Evolutionary conservation across 2,113 vertebrate genomes (phyloP).

Genomic region (Chascanopsetta lugubris): DNA sequence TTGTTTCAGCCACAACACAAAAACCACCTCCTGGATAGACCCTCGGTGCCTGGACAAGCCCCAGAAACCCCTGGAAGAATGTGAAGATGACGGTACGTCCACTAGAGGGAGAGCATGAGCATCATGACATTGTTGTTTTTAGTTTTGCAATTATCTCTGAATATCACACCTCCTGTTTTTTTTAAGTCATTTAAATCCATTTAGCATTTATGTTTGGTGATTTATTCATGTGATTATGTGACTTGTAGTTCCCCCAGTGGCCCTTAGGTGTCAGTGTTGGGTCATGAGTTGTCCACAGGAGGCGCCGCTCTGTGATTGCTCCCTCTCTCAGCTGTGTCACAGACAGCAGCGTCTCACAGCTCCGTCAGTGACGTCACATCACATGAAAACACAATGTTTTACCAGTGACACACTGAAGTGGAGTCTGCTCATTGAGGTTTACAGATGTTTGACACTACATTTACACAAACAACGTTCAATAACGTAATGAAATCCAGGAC

Average conservation of each 20-base stretch:
- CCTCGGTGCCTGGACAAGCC: slow-evolving; percentile 99
- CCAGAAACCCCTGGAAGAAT: slow-evolving; percentile 98
- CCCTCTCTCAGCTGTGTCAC: neutral
- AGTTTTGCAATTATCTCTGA: neutral
- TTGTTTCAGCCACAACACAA: slow-evolving; percentile 97
- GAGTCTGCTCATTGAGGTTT: neutral
- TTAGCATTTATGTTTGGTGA: no score
- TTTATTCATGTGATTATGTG: no score
- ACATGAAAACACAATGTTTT: slow-evolving; percentile 7
- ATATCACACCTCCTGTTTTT: no score
- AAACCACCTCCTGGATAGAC: slow-evolving; percentile 99
- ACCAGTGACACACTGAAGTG: neutral
- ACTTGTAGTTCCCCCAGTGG: slow-evolving; percentile 26
- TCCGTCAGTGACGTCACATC: neutral
- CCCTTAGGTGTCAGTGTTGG: slow-evolving; percentile 76
- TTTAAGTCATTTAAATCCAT: no score
- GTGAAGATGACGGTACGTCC: slow-evolving; percentile 96
- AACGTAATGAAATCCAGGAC: neutral
- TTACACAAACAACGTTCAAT: neutral
- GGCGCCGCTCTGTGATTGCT: slow-evolving; percentile 3
- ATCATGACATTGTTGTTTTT: neutral
- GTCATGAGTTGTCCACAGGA: slow-evolving; percentile 14
- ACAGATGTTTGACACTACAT: neutral
- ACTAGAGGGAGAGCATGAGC: neutral
- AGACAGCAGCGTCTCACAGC: slow-evolving; percentile 14